These are phyloP conservation scores for Caenorhabditis imperialis DNA, from an alignment of 2,888 invertebrate species.

Conservation along the genomic window DNA sequence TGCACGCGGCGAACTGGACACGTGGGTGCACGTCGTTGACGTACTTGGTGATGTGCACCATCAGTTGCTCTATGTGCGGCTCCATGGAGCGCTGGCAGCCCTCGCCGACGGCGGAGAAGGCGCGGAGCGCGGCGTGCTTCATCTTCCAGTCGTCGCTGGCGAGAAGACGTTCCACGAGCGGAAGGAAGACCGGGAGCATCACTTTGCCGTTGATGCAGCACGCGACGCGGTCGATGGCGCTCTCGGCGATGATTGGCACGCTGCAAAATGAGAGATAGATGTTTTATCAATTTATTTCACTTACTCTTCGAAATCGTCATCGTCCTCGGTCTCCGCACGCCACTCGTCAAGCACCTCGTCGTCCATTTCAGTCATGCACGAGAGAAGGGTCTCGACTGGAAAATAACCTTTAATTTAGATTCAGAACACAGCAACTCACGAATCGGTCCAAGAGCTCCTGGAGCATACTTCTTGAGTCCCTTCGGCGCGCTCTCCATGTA, in stretches of 20 bases:
- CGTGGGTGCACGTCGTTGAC: conserved; percentile 91
- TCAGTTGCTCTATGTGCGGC: conserved; percentile 90
- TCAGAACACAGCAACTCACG: conserved; percentile 78
- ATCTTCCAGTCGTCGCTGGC: conserved; percentile 80
- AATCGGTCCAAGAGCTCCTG: conserved; percentile 85
- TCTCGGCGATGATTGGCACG: conserved; percentile 95
- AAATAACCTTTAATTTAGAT: neutral
- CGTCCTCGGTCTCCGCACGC: conserved; percentile 86
- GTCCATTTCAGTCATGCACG: conserved; percentile 95
- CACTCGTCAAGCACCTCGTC: conserved; percentile 91
- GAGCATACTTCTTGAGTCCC: conserved; percentile 93
- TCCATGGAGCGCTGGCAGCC: conserved; percentile 99
- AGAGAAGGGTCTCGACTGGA: conserved; percentile 87
- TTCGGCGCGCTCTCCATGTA: conserved; percentile 94
- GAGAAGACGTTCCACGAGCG: conserved; percentile 46
- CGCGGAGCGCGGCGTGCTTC: conserved; percentile 97
- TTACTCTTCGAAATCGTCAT: conserved; percentile 88
- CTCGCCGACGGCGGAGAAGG: conserved; percentile 96
- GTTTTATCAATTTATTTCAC: neutral
- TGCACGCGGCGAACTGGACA: conserved; percentile 96
- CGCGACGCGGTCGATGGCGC: conserved; percentile 95
- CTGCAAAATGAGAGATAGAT: conserved; percentile 12
- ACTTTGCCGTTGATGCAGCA: conserved; percentile 95
- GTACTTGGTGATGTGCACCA: conserved; percentile 90
- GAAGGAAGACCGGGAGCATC: conserved; percentile 85